Conservation (phyloP, 2,888 invertebrate genomes). For the Gastracanthus pulcherrimus region DNA sequence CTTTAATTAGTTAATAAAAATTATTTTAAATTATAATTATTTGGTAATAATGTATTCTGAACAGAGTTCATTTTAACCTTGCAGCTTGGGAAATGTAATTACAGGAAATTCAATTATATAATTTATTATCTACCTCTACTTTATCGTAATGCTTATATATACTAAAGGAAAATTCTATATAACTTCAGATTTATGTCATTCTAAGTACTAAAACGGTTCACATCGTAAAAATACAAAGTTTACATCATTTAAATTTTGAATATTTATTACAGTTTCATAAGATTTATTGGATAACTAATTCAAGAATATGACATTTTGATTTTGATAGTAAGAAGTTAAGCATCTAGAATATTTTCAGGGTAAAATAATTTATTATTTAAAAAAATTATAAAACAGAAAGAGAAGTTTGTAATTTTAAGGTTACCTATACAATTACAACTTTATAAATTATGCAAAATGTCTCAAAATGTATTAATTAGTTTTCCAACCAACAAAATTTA, state of each 20-base stretch:
- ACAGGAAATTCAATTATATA: not conserved
- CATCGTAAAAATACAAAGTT: not conserved
- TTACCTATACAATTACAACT: not conserved
- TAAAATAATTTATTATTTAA: no score
- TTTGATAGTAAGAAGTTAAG: no score
- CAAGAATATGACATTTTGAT: no score
- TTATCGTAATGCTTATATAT: not conserved
- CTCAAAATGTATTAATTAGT: no score
- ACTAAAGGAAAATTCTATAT: not conserved
- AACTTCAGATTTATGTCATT: constrained; percentile 14
- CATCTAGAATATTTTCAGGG: no score
- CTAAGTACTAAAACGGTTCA: not conserved
- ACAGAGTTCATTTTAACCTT: not conserved
- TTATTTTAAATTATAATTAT: no score
- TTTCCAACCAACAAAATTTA: no score
- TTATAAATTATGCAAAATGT: not conserved
- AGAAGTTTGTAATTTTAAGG: not conserved
- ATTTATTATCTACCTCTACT: not conserved
- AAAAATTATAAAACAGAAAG: not conserved
- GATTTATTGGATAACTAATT: no score
- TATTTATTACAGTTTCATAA: not conserved
- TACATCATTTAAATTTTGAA: constrained; percentile 1
- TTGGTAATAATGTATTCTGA: no score
- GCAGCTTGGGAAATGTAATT: not conserved
- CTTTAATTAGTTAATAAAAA: no score